Percentiles rank a stretch among this genome's conserved stretches.
These are phyloP conservation scores for Scolopax mira DNA, from an alignment of 2,113 vertebrate species.

Conservation along the genomic window DNA sequence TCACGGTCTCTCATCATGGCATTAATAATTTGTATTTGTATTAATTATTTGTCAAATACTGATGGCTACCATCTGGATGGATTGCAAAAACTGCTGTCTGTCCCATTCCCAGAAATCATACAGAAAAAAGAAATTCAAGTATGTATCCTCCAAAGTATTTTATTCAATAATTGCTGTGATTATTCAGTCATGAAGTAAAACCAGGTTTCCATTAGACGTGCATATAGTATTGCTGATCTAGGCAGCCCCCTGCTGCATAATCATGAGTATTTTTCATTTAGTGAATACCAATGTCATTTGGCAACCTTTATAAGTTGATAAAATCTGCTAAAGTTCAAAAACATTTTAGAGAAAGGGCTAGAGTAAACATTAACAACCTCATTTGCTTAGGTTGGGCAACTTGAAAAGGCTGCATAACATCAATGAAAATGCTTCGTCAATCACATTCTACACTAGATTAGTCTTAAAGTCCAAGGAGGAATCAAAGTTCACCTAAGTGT, in stretches of 20 bases:
- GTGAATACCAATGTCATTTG: conserved; percentile 41
- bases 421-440: conserved; percentile 71
- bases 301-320: conserved; percentile 44
- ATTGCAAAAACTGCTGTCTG: background rate
- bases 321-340: conserved; percentile 67
- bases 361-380: conserved; percentile 78
- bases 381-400: conserved; percentile 66
- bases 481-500: conserved; percentile 85
- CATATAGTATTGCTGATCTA: background rate
- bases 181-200: background rate
- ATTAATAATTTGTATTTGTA: conserved; percentile 39
- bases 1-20: background rate
- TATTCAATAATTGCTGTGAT: background rate
- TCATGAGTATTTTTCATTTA: conserved; percentile 32
- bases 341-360: conserved; percentile 44
- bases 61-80: background rate
- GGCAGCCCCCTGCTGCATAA: background rate
- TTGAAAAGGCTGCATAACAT: conserved; percentile 65
- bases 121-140: background rate
- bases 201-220: background rate
- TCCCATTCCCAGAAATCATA: background rate
- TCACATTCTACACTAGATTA: conserved; percentile 81
- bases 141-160: background rate
- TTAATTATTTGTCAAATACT: conserved; percentile 41
- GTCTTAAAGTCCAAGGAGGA: conserved; percentile 85